Conservation (phyloP, 2,888 invertebrate species). For the Dasypogon diadema region DNA sequence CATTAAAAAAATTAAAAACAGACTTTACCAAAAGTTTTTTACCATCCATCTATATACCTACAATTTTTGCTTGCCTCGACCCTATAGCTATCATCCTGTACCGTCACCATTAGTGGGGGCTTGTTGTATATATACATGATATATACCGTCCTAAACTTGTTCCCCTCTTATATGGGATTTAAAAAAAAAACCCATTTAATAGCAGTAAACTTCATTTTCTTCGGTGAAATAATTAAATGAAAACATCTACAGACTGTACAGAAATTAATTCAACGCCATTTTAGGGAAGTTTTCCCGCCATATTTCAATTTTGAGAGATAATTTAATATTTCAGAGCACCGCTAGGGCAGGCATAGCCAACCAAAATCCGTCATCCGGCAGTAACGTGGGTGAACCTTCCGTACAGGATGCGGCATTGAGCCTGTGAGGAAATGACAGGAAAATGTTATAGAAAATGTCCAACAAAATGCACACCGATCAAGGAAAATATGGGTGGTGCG, state of each 20-base stretch:
- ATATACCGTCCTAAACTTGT: no score
- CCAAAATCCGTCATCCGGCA: not conserved
- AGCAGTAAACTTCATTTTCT: no score
- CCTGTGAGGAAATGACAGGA: slow-evolving; percentile 4
- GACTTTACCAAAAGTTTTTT: no score
- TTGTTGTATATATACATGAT: no score
- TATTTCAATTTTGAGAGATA: slow-evolving; percentile 16
- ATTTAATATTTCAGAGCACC: slow-evolving; percentile 7
- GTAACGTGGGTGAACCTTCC: not conserved
- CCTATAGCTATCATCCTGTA: no score
- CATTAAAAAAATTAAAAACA: no score
- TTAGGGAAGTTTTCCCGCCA: not conserved
- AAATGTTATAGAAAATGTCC: not conserved
- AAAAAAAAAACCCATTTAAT: no score
- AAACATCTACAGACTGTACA: not conserved
- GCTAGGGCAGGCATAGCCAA: not conserved
- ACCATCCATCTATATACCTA: no score
- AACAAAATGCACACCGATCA: not conserved
- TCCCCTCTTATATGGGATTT: no score
- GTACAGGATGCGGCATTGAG: slow-evolving; percentile 1
- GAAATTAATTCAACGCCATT: slow-evolving; percentile 11
- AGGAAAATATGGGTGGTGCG: not conserved
- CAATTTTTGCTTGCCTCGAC: no score
- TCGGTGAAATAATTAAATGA: slow-evolving; percentile 10
- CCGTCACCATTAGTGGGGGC: no score